Evolutionary conservation across 2,797 vertebrate species (phyloP).

Genomic region (Phaenicophaeus curvirostris): DNA sequence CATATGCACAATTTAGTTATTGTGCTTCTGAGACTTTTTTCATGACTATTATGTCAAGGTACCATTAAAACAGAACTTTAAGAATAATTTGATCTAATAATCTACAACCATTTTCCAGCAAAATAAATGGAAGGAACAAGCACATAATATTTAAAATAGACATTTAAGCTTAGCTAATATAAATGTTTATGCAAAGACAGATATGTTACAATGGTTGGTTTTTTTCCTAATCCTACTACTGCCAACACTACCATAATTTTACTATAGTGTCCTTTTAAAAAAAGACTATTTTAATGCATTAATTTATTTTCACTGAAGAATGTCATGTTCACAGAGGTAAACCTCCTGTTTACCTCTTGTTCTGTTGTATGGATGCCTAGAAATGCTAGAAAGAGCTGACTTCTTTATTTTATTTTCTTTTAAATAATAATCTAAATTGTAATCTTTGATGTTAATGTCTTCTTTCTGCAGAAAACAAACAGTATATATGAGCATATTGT

Average conservation of each 20-base stretch:
- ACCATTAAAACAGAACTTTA: background rate
- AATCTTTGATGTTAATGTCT: background rate
- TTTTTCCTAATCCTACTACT: background rate
- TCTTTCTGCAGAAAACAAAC: background rate
- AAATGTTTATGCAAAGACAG: background rate
- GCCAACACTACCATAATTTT: background rate
- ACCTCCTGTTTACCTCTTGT: background rate
- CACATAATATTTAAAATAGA: background rate
- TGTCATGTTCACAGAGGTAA: background rate
- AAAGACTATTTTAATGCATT: background rate
- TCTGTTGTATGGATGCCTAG: background rate
- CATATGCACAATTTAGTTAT: background rate
- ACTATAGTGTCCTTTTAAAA: background rate
- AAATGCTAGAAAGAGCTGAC: background rate
- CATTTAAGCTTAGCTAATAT: background rate
- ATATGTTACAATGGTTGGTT: accelerated
- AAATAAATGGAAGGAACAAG: background rate
- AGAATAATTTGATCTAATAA: background rate
- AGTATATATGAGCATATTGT: background rate
- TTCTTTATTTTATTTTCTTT: background rate
- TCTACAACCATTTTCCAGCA: background rate
- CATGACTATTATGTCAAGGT: background rate
- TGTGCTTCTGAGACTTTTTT: background rate
- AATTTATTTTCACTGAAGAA: background rate
- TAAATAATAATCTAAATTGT: background rate